Percentiles rank a stretch among this genome's conserved stretches.
These are phyloP conservation scores for Varecia variegata DNA, from an alignment of 2,797 vertebrate genomes.

Conservation along the genomic window DNA sequence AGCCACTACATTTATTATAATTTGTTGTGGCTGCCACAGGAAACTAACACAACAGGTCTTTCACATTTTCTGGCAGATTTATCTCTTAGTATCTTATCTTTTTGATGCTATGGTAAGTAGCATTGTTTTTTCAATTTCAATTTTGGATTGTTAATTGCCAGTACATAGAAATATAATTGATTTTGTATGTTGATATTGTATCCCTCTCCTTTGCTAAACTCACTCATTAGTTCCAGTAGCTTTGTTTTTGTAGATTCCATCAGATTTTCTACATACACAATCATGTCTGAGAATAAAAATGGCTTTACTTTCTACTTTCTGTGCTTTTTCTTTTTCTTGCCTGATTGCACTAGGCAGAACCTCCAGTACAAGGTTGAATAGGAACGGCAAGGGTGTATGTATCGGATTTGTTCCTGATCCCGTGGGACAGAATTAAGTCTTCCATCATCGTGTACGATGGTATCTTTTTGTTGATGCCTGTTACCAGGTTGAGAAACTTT, in stretches of 20 bases:
- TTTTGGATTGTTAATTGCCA: background rate
- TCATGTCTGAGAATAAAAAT: background rate
- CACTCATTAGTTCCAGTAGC: background rate
- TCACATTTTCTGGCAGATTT: background rate
- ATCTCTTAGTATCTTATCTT: background rate
- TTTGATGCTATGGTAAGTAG: background rate
- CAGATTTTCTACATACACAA: background rate
- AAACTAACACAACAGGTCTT: background rate
- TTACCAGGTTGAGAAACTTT: background rate
- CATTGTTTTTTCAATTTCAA: background rate
- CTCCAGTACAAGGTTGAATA: too few species aligned
- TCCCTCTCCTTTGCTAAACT: background rate
- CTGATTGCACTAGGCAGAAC: background rate
- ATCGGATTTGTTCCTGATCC: background rate
- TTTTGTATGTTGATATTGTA: background rate
- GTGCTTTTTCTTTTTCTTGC: background rate
- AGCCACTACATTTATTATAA: background rate
- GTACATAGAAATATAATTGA: background rate
- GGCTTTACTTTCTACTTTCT: background rate
- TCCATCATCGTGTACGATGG: background rate
- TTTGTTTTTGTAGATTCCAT: background rate
- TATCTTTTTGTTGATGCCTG: background rate
- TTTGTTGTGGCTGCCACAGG: background rate
- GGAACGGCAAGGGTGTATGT: too few species aligned
- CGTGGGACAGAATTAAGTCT: background rate